Base-by-base conservation (phyloP, 2,888 invertebrate genomes). In the Nomada ferruginata region DNA sequence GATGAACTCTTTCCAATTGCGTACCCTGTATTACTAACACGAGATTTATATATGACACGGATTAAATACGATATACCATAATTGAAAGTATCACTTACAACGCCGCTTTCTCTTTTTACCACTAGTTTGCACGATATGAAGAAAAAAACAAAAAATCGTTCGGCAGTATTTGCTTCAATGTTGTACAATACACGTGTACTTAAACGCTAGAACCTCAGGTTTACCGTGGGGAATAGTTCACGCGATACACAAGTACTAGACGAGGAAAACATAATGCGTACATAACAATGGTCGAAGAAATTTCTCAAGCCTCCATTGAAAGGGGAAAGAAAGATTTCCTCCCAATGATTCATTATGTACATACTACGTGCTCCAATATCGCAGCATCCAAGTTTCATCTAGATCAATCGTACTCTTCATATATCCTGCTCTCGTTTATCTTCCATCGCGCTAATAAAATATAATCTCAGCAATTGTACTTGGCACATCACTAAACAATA, bases 91-190 rank as follows among this genome's bases (percentile, higher is more conserved):
- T 82, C 72, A 60, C 63, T 68, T 60, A 65, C 11, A 55, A 47
- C 42, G 29, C 70, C 55, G 57, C 36, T 53, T 72, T 65, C 52
- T 76, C 42, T 63, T 69, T 76, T 76, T 64, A 76, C 61, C 71
- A 23, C 63, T 74, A 60, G 18, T 72, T 82, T 52, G 69, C 76
- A 50, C n/a, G 26, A 82, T 61, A 70, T 42, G 59, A 76, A 36
- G 36, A 36, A 36, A 36, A 36, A 9, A 36, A 36, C 1, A 7
- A 36, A 47, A 60, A 76, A 63, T 74, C 23, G 42, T 66, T 44
- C 77, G 82, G 82, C 83, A 83, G 82, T 83, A 74, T 74, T 70
- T 36, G 72, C 76, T 81, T 76, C 59, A 59, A 57, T 71, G 53
- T 79, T 70, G 69, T 79, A 72, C 73, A 47, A 65, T 42, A 26